A percentile compares a stretch with the other conserved stretches of the same genome.
phyloP scores from a whole-genome alignment of 2,113 vertebrate genomes.

The Rhinolophus ferrumequinum region DNA sequence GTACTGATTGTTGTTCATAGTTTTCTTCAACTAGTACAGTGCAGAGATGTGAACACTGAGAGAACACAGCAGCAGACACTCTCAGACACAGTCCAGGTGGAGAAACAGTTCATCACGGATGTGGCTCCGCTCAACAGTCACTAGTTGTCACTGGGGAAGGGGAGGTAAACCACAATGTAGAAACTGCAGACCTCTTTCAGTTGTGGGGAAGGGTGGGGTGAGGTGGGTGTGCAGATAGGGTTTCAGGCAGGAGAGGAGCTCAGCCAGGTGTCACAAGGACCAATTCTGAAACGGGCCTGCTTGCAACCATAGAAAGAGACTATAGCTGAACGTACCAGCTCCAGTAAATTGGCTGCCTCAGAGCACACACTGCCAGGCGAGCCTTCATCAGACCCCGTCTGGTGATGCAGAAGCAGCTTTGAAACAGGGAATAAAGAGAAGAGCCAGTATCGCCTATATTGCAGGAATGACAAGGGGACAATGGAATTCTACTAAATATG shows the following conservation, averaged over 20 bases:
- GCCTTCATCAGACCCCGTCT: not conserved
- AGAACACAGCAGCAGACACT: not conserved
- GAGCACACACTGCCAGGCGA: no score
- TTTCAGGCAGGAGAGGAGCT: not conserved
- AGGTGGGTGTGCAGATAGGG: not conserved
- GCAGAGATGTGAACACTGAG: not conserved
- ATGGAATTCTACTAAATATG: not conserved
- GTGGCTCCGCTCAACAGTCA: not conserved
- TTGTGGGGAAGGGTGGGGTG: not conserved
- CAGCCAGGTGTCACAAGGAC: not conserved
- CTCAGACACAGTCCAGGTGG: not conserved
- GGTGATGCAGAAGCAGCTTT: not conserved
- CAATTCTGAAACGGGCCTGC: no score
- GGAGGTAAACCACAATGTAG: not conserved
- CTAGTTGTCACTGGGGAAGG: not conserved
- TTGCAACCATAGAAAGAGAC: not conserved
- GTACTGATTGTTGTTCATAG: not conserved
- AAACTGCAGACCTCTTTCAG: not conserved
- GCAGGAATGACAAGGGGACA: not conserved
- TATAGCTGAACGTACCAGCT: rapidly evolving
- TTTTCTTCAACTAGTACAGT: not conserved
- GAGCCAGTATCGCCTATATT: rapidly evolving
- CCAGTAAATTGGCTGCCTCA: not conserved
- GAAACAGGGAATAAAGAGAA: not conserved
- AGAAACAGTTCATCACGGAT: not conserved